Evolutionary conservation across 2,797 vertebrate genomes (phyloP), one percentile per base, ranked within the genome.

Genomic region (Acropternis orthonyx): DNA sequence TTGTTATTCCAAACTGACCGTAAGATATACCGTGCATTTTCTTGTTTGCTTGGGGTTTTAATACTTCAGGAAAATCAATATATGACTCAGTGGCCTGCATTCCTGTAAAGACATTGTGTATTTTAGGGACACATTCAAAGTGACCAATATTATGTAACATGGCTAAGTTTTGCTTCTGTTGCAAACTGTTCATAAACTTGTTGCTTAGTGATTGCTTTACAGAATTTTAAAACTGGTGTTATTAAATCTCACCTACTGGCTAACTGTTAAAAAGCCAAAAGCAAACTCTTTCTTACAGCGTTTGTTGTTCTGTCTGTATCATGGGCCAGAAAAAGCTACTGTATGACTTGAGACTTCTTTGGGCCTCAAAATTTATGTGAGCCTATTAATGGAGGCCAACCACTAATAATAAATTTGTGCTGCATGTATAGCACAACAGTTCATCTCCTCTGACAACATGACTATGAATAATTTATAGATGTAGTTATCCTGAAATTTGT

Each of bases 391-490:
- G 68, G 71, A 91, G 74, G 27, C 89, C 59, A 88, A 63, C 65
- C 59, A 49, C 59, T 87, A 93, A 72, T 78, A 86, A 83, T 95
- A 96, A 95, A 97, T 95, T 88, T 74, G 68, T 85, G 73, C 82
- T 76, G 85, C 56, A 5, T 62, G 62, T 66, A 11, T 61, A 93
- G 77, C 61, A 67, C 82, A 96, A 67, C 85, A 81, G 92, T 96
- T 97, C 46, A 55, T 97, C 92, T 96, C n/a, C 5, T 83, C 66
- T 93, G 68, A 88, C 83, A 88, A 67, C 62, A 34, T 24, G 73
- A 79, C 75, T 71, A 82, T 97, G 96, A 97, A 97, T 97, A 97
- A 98, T 98, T 97, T 97, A 97, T 97, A 91, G 92, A 79, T 44
- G 51, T 84, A 93, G 78, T 97, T 97, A 94, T 92, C 88, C 71